Conservation (phyloP, 1,140 invertebrate species). For the Lordiphosa collinella region DNA sequence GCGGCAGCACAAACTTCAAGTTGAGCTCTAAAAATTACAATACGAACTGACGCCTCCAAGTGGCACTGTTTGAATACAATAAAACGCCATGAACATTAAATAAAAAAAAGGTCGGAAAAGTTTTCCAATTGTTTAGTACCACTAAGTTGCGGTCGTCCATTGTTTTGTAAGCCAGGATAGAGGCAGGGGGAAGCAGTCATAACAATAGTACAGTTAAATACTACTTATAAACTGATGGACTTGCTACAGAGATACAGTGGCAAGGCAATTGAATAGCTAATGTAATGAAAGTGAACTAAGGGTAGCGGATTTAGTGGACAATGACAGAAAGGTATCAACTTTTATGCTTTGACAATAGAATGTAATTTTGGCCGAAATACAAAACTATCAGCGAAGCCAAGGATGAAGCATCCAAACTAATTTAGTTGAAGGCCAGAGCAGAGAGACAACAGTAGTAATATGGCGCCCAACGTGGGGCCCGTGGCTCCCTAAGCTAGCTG, state of each 20-base stretch:
- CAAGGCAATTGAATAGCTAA: neutral
- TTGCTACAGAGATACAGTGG: neutral
- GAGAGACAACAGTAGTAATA: too few relatives aligned
- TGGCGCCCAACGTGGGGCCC: too few relatives aligned
- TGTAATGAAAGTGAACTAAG: too few relatives aligned
- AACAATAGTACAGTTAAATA: conserved; percentile 23
- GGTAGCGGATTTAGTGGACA: too few relatives aligned
- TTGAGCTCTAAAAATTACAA: conserved; percentile 74
- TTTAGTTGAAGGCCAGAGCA: too few relatives aligned
- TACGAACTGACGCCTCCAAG: conserved; percentile 43
- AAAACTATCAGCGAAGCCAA: too few relatives aligned
- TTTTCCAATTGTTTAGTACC: conserved; percentile 67
- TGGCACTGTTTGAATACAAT: conserved; percentile 35
- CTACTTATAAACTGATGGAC: conserved; percentile 7
- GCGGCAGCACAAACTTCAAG: conserved; percentile 21
- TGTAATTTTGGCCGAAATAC: too few relatives aligned
- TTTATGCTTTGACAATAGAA: too few relatives aligned
- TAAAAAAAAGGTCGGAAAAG: conserved; percentile 68
- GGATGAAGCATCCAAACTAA: too few relatives aligned
- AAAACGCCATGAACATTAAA: conserved; percentile 70
- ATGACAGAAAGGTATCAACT: too few relatives aligned
- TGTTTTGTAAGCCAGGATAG: conserved; percentile 21
- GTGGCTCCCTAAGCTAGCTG: too few relatives aligned
- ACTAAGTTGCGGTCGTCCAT: conserved; percentile 45
- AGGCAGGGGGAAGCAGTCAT: conserved; percentile 2